Evolutionary conservation across 2,113 vertebrate genomes (phyloP), one percentile per base, ranked within the genome.

Genomic region (Corythornis madagascariensis): DNA sequence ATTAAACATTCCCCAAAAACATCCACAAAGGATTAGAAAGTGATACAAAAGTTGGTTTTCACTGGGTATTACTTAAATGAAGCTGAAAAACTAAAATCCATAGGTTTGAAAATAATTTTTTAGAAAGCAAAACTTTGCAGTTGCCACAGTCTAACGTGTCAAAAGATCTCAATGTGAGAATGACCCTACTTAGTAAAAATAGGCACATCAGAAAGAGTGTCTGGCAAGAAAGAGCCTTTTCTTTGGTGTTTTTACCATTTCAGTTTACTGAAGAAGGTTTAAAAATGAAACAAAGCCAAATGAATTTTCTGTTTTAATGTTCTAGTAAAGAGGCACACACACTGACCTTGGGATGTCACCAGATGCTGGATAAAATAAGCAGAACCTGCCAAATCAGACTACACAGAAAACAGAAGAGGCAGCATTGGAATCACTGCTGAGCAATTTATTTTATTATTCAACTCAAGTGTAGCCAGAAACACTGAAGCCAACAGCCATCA

Each of bases 381-480:
- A 80, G 59, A 71, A 31, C 10, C 76, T 92, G 70, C 61, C 85
- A 82, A 94, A 28, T 31, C 40, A 66, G 45, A 74, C 60, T 74
- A 66, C 64, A 75, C 45, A 93, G 65, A 92, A 70, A 70, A 90
- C 11, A 91, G 61, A 57, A 92, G 55, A 69, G 20, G 52, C 45
- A 81, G 42, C 93, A 89, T 8, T 83, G 75, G 57, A 94, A 76
- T 83, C 92, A 89, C 61, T 81, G 66, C 86, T 92, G 91, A 18
- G 16, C 43, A 71, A 83, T 90, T 89, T 81, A 74, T 78, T 93
- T 77, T 92, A 71, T 81, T 90, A 87, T 79, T 89, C 91, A 72
- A 85, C 33, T 89, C 67, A 78, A 12, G 0, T 78, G 86, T 21
- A 74, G 78, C 50, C 72, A 83, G 77, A 93, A 77, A 90, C 93